These are phyloP conservation scores for Poecilia velifera DNA, from an alignment of 2,797 vertebrate species.

Conservation along the genomic window DNA sequence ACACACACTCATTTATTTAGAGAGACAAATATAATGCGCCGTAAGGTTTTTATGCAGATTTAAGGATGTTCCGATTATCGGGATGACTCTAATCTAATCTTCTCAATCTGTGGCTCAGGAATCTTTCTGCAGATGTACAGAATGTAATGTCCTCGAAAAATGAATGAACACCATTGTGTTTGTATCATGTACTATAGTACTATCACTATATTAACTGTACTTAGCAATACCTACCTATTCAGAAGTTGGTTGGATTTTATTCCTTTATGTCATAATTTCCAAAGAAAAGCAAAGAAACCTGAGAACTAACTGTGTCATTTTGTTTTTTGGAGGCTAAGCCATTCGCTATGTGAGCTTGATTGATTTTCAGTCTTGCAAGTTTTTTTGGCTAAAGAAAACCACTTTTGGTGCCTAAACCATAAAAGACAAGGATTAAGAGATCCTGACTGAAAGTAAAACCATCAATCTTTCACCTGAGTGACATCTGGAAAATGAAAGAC, in stretches of 20 bases:
- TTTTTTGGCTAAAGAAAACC: background rate
- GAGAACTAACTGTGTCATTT: background rate
- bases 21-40: too few species aligned
- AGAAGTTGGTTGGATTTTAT: background rate
- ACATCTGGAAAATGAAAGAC: slow-evolving; percentile 1
- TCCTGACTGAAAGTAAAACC: background rate
- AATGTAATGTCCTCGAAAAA: background rate
- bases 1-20: too few species aligned
- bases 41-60: too few species aligned
- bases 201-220: background rate
- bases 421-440: background rate
- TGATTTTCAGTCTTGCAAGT: background rate
- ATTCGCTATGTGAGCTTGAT: background rate
- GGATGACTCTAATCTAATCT: background rate
- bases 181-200: too few species aligned
- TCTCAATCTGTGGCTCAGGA: background rate
- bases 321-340: background rate
- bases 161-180: background rate
- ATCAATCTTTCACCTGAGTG: background rate
- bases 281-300: background rate
- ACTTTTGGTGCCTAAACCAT: background rate
- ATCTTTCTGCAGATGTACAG: background rate
- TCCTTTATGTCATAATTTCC: background rate
- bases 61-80: too few species aligned
- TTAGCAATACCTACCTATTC: background rate